Conservation (phyloP, 2,888 invertebrate species). For the Troglohyphantes excavatus region DNA sequence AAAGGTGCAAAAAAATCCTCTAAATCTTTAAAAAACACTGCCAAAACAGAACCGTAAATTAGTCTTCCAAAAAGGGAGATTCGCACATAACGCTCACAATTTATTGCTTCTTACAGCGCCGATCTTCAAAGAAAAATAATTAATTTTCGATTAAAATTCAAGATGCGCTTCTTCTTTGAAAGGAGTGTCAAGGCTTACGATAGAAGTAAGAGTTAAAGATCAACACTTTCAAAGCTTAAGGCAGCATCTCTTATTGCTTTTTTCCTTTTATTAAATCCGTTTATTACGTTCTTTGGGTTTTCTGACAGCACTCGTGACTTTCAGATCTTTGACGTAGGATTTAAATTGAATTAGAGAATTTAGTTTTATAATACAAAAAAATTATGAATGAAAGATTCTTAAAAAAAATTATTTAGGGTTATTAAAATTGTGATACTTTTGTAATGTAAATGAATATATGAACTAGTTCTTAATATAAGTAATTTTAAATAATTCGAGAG, state of each 20-base stretch:
- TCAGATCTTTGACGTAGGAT: no score
- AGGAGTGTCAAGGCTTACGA: constrained; percentile 5
- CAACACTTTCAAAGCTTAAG: constrained; percentile 7
- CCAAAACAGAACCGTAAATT: neutral
- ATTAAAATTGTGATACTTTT: no score
- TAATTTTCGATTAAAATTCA: constrained; percentile 34
- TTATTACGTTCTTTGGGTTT: neutral
- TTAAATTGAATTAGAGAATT: no score
- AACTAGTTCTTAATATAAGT: no score
- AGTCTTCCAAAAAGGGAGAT: neutral
- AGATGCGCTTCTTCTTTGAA: constrained; percentile 4
- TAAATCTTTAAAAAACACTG: neutral
- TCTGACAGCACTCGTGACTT: neutral
- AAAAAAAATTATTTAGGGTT: no score
- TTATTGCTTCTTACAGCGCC: constrained; percentile 6
- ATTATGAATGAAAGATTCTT: no score
- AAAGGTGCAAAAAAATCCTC: neutral
- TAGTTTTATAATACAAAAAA: no score
- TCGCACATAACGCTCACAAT: neutral
- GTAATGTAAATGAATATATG: no score
- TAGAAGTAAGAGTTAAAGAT: constrained; percentile 7
- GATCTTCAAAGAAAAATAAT: constrained; percentile 31
- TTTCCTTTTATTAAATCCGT: constrained; percentile 29
- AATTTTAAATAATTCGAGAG: no score
- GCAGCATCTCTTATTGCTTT: constrained; percentile 20